These are phyloP conservation scores for Pholis gunnellus DNA, from an alignment of 2,113 vertebrate genomes.

Conservation along the genomic window DNA sequence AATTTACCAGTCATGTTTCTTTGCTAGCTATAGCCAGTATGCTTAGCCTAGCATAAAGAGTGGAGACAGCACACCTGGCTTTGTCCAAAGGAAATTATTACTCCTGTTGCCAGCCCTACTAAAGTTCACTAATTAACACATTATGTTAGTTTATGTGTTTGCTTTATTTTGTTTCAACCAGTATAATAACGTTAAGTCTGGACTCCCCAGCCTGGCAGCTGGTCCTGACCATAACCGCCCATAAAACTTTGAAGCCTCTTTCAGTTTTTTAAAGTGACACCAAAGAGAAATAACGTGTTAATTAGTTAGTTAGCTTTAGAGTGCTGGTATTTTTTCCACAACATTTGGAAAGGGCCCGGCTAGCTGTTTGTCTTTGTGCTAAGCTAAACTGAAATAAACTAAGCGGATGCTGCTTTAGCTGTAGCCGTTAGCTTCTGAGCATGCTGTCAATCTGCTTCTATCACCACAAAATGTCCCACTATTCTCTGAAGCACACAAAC, in stretches of 20 bases:
- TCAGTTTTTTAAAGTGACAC: not conserved
- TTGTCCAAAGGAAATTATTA: not conserved
- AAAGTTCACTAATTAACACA: not conserved
- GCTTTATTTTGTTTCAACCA: not conserved
- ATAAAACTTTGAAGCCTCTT: not conserved
- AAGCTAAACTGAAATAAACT: not conserved
- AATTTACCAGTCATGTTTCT: not conserved
- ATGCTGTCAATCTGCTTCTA: not conserved
- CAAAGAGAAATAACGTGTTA: not conserved
- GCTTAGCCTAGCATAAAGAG: not conserved
- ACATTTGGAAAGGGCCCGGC: not conserved
- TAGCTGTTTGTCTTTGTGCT: not conserved
- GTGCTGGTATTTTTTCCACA: no score
- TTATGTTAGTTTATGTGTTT: not conserved
- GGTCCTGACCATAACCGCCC: not conserved
- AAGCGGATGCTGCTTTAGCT: not conserved
- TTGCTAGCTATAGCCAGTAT: not conserved
- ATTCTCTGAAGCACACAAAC: not conserved
- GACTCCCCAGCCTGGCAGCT: not conserved
- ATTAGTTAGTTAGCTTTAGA: not conserved
- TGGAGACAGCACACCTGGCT: not conserved
- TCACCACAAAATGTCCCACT: not conserved
- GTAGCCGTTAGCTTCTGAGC: not conserved
- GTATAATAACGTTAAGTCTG: not conserved
- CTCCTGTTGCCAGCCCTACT: not conserved